Base-by-base conservation (phyloP, 2,888 invertebrate genomes). In the Listrodromus nycthemerus region DNA sequence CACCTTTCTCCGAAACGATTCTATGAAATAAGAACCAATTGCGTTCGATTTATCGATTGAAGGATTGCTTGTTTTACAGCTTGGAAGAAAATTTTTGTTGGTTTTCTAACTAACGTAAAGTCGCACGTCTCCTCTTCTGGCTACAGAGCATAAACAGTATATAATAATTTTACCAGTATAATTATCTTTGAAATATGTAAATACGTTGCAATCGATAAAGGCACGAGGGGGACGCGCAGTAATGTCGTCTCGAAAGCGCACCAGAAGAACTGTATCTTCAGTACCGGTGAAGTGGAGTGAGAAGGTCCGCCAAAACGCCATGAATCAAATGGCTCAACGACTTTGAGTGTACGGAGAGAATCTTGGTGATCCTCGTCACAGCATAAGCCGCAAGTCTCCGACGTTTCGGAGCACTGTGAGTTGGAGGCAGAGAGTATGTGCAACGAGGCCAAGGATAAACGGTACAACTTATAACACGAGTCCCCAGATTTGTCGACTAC, bases 301-400 rank as follows among this genome's bases (percentile, higher is more conserved):
- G 63, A 24, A 74, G 13, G 50, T 74, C 50, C 45, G 63, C 33
- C 48, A 27, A 65, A 74, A 65, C 24, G 74, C n/a, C 63, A 19
- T 33, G 74, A 74, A 74, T 33, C 63, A 48, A 65, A 74, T 65
- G 63, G 50, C 74, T 74, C 74, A 65, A 63, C 74, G 63, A 50
- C 74, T 63, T 74, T 65, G 74, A 74, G 74, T n/a, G 63, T 50
- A 50, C 50, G 27, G 27, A 41, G 55, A 41, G 27, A 48, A 19
- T 61, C 27, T 21, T 21, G 19, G 63, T 65, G 65, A 74, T 65
- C 63, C 74, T 74, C 33, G 63, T 65, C 63, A 63, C 74, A 33
- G 74, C 30, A 21, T 63, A 73, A 73, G 30, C 61, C 58, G 24
- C 73, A n/a, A 27, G 45, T 27, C 73, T 61, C 48, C 55, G 63